Conservation (phyloP, 2,797 vertebrate genomes). For the Xerus rutilus region DNA sequence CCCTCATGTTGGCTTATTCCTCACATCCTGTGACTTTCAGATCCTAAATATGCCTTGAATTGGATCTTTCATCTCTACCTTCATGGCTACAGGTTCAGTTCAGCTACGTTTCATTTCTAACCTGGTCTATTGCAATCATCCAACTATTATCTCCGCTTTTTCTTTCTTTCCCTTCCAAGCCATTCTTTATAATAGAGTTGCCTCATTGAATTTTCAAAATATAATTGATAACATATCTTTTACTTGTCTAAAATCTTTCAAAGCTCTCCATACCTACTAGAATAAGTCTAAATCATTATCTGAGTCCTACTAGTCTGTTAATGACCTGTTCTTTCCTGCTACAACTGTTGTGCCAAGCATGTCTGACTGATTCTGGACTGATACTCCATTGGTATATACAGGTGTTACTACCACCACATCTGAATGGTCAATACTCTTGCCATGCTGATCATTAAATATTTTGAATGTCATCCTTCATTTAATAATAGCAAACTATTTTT, state of each 20-base stretch:
- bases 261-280: not conserved
- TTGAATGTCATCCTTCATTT: not conserved
- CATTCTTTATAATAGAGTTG: not conserved
- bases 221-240: slow-evolving; percentile 39
- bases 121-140: not conserved
- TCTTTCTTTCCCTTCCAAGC: not conserved
- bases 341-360: not conserved
- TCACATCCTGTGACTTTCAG: slow-evolving; percentile 22
- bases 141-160: slow-evolving; percentile 37
- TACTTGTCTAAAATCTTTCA: slow-evolving; percentile 19
- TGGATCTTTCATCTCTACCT: slow-evolving; percentile 29
- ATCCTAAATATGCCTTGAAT: slow-evolving; percentile 36
- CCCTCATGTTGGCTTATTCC: not conserved
- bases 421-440: not conserved
- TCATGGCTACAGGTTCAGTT: not conserved
- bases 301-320: not conserved
- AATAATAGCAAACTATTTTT: not conserved
- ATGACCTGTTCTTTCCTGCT: not conserved
- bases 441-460: not conserved
- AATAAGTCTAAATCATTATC: slow-evolving; percentile 18
- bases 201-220: slow-evolving; percentile 24
- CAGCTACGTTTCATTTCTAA: not conserved
- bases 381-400: not conserved
- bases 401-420: not conserved
- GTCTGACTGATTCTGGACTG: not conserved